These are phyloP conservation scores for Drosophila elegans DNA, from an alignment of 1,140 invertebrate genomes.

Conservation along the genomic window DNA sequence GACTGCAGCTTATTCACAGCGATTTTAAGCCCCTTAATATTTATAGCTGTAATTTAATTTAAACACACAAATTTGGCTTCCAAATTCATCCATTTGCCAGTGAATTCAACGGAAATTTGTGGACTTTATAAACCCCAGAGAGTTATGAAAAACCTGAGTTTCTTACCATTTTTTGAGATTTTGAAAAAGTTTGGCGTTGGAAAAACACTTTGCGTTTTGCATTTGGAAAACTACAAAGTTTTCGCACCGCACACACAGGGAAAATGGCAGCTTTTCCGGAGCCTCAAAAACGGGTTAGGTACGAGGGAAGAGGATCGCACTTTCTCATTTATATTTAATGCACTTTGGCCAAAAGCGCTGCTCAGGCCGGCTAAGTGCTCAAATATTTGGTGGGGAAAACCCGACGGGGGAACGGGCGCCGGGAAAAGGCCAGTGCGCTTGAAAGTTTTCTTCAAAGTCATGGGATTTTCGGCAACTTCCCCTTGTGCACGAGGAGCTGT, in stretches of 20 bases:
- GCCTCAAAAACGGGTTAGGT: neutral
- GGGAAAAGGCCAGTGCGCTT: slow-evolving; percentile 31
- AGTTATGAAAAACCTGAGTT: neutral
- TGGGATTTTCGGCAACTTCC: slow-evolving; percentile 39
- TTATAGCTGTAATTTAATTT: too few relatives aligned
- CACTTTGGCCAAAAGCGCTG: slow-evolving; percentile 41
- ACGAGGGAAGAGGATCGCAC: slow-evolving; percentile 1
- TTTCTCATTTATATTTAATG: slow-evolving; percentile 64
- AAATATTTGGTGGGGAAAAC: slow-evolving; percentile 20
- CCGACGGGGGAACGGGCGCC: too few relatives aligned
- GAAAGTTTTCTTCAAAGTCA: slow-evolving; percentile 64
- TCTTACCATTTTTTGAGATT: neutral
- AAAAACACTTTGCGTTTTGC: slow-evolving; percentile 17
- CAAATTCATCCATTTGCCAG: too few relatives aligned
- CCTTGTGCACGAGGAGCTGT: neutral
- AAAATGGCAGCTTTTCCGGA: slow-evolving; percentile 10
- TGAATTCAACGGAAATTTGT: too few relatives aligned
- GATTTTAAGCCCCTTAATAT: too few relatives aligned
- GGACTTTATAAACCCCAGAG: neutral
- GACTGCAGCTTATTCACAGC: too few relatives aligned
- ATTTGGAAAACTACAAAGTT: slow-evolving; percentile 21
- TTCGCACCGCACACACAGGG: slow-evolving; percentile 20
- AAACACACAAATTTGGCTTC: too few relatives aligned
- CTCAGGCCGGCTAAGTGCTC: slow-evolving; percentile 17
- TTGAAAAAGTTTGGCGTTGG: slow-evolving; percentile 12